These are phyloP conservation scores for Trididemnum nubilum DNA, from an alignment of 23 tunicate genomes.

Conservation along the genomic window DNA sequence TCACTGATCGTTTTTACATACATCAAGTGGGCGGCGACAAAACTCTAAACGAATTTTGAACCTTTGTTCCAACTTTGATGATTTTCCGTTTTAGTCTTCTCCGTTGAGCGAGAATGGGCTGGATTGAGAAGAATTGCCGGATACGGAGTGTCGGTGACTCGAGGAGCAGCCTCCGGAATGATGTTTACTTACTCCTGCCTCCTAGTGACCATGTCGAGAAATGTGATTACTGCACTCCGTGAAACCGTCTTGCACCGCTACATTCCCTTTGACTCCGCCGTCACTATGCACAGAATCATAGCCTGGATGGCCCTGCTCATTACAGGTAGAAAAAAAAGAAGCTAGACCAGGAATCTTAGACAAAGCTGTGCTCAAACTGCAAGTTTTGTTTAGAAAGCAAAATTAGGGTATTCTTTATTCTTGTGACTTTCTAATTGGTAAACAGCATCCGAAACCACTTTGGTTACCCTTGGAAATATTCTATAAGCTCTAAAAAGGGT, in stretches of 20 bases:
- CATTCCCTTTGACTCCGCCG: constrained; percentile 87
- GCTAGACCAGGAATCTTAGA: neutral
- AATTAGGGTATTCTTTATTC: too few relatives aligned
- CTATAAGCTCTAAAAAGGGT: too few relatives aligned
- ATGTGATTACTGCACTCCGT: constrained; percentile 73
- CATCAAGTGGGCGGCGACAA: too few relatives aligned
- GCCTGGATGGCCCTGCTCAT: constrained; percentile 83
- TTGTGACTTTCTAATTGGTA: too few relatives aligned
- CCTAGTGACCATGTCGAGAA: constrained; percentile 84
- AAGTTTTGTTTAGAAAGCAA: too few relatives aligned
- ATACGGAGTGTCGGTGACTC: constrained; percentile 73
- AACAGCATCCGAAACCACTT: too few relatives aligned
- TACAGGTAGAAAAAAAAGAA: constrained; percentile 62
- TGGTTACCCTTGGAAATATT: too few relatives aligned
- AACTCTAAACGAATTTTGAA: too few relatives aligned
- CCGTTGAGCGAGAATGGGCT: constrained; percentile 76
- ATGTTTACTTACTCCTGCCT: constrained; percentile 82
- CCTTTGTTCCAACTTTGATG: too few relatives aligned
- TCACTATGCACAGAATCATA: constrained; percentile 68
- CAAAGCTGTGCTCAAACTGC: neutral
- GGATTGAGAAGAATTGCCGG: constrained; percentile 83
- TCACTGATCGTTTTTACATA: too few relatives aligned
- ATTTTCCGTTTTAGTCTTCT: constrained; percentile 59
- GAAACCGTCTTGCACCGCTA: constrained; percentile 86
- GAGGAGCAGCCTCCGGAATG: constrained; percentile 90